These are phyloP conservation scores for Glyptemys insculpta DNA, from an alignment of 2,797 vertebrate species.

Conservation along the genomic window DNA sequence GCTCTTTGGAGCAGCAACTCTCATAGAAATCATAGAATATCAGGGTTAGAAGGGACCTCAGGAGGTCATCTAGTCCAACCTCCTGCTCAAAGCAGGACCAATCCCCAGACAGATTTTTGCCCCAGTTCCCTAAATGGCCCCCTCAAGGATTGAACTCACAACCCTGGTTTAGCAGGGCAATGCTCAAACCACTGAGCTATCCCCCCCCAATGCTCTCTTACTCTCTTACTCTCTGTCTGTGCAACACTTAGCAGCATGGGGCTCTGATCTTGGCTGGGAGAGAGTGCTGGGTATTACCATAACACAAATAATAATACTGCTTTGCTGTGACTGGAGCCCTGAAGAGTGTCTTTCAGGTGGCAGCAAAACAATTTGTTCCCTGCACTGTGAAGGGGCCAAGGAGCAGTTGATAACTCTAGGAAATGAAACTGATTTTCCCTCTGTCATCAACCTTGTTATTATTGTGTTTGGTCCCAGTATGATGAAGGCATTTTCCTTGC, in stretches of 20 bases:
- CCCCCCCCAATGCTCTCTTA: no score
- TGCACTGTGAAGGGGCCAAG: no score
- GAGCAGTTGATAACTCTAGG: neutral
- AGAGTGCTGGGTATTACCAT: neutral
- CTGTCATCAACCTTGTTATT: neutral
- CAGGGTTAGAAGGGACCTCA: no score
- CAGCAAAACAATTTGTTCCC: neutral
- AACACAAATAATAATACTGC: neutral
- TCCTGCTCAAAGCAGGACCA: no score
- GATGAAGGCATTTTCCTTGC: neutral
- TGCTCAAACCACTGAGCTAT: no score
- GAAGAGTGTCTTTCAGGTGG: neutral
- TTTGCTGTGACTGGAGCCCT: neutral
- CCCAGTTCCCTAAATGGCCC: no score
- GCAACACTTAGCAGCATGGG: constrained; percentile 45
- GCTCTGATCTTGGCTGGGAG: neutral
- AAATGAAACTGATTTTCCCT: neutral
- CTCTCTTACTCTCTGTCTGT: neutral
- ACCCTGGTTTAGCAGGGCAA: no score
- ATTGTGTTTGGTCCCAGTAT: no score
- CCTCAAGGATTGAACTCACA: no score
- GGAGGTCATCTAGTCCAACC: no score
- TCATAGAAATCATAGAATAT: no score
- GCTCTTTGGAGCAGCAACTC: neutral
- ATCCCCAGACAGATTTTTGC: no score